Evolutionary conservation across 2,888 invertebrate genomes (phyloP).

Genomic region (Sycophila texana): DNA sequence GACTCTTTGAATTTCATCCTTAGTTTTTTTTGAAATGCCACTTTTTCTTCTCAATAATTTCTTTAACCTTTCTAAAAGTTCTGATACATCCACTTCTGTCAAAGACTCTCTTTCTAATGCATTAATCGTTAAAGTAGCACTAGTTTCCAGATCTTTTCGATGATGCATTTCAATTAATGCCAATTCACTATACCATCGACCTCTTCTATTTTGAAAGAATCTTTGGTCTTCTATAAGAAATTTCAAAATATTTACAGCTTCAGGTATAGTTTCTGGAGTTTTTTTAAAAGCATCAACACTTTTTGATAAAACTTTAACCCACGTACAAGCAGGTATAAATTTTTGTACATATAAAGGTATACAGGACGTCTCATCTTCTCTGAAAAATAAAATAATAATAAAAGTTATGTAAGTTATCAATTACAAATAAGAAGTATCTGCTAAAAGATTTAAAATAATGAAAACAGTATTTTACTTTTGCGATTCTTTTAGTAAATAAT

Average conservation of each 20-base stretch:
- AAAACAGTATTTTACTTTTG: conserved; percentile 23
- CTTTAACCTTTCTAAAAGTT: conserved; percentile 64
- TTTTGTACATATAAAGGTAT: conserved; percentile 66
- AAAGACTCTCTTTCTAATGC: conserved; percentile 61
- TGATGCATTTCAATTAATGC: conserved; percentile 68
- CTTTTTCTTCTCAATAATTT: conserved; percentile 62
- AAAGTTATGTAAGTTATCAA: not conserved
- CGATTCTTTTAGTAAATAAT: conserved; percentile 54
- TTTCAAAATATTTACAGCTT: conserved; percentile 61
- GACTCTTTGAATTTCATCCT: conserved; percentile 52
- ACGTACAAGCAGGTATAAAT: conserved; percentile 65
- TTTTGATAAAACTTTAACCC: conserved; percentile 69
- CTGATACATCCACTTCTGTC: conserved; percentile 63
- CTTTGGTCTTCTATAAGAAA: conserved; percentile 61
- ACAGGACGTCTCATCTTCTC: conserved; percentile 46
- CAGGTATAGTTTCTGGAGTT: conserved; percentile 56
- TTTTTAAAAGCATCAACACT: conserved; percentile 71
- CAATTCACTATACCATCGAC: conserved; percentile 68
- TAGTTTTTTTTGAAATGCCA: conserved; percentile 59
- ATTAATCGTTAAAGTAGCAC: conserved; percentile 62
- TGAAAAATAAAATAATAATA: conserved; percentile 48
- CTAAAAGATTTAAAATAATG: not conserved
- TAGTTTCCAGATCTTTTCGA: conserved; percentile 63
- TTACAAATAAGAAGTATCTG: not conserved
- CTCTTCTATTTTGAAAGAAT: conserved; percentile 61